Base-by-base conservation (phyloP, 92 coral and sea anemone species). In the Montipora capitata region DNA sequence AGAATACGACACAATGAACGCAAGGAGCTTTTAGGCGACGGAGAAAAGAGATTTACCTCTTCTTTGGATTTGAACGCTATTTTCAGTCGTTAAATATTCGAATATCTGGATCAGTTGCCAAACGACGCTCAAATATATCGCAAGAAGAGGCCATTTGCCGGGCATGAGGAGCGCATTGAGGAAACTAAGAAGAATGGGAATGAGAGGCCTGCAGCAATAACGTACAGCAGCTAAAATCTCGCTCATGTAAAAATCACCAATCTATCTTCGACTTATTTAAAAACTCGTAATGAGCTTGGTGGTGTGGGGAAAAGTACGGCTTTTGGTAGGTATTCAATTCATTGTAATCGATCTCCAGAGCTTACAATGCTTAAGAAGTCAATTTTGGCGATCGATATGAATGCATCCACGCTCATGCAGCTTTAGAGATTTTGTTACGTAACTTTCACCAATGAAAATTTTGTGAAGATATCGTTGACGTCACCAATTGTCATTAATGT, bases 31-130 rank as follows among this genome's bases (percentile, higher is more conserved):
- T 27, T 27, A 27, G 35, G 35, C 35, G 63, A 80, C 38, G 3
- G 4, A 35, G 20, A 12, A 68, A 35, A 51, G n/a, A 7, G 40
- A 41, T 2, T 0, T 44, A 83, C 87, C 87, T 58, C 45, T 59
- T 7, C 20, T 12, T 41, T 18, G 45, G 7, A 16, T 43, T 72
- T 27, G 40, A 35, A 11, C 18, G 18, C 6, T 17, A 9, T 20
- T 45, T 61, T 83, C 79, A 72, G n/a, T 12, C 17, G 61, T 83
- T 27, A 83, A 57, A 72, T 72, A 72, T 58, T 83, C 87, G 7
- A 79, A 9, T 57, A 83, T 57, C 41, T 40, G 48, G 57, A 72
- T 83, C 39, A 83, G 15, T 61, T 83, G 87, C 72, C 87, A 83
- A 71, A 49, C 59, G 38, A 72, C 57, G 72, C 87, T 45, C 43